A percentile compares a stretch with the other conserved stretches of the same genome.
phyloP scores from a whole-genome alignment of 2,797 vertebrate species.

The Paratrypauchen microcephalus region DNA sequence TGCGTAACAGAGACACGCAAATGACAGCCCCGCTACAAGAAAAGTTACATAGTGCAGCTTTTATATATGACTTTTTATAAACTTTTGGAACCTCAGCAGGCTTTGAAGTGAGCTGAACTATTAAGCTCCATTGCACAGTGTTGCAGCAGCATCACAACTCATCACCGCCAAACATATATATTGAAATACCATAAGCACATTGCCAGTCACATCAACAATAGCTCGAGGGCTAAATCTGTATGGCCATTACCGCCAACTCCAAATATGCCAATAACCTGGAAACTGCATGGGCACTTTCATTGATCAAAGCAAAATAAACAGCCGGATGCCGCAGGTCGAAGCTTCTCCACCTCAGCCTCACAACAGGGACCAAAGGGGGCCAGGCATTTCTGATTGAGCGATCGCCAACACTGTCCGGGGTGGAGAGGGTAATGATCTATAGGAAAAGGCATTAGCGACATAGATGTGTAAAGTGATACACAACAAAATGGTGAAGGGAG shows the following conservation, averaged over 20 bases:
- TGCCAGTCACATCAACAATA: conserved; percentile 31
- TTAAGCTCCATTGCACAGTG: not conserved
- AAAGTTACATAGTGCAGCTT: too few relatives aligned
- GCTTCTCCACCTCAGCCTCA: conserved; percentile 54
- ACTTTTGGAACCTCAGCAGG: too few relatives aligned
- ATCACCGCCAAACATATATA: conserved; percentile 50
- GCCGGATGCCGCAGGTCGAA: conserved; percentile 44
- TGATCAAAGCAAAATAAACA: conserved; percentile 67
- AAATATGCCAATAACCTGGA: conserved; percentile 50
- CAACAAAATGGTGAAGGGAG: conserved; percentile 52
- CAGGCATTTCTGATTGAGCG: conserved; percentile 66
- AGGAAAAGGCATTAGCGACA: conserved; percentile 67
- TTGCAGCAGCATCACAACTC: conserved; percentile 35
- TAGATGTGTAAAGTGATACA: conserved; percentile 58
- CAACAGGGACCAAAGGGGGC: conserved; percentile 38
- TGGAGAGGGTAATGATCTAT: conserved; percentile 72
- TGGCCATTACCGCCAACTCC: conserved; percentile 37
- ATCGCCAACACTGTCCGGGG: conserved; percentile 58
- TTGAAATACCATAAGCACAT: conserved; percentile 38
- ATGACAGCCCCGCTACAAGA: too few relatives aligned
- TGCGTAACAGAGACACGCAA: too few relatives aligned
- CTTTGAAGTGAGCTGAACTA: not conserved
- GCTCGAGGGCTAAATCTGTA: conserved; percentile 48
- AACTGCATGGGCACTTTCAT: conserved; percentile 35
- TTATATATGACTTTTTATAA: too few relatives aligned